These are phyloP conservation scores for Tenualosa thibaudeaui DNA, from an alignment of 2,797 vertebrate species.

Conservation along the genomic window DNA sequence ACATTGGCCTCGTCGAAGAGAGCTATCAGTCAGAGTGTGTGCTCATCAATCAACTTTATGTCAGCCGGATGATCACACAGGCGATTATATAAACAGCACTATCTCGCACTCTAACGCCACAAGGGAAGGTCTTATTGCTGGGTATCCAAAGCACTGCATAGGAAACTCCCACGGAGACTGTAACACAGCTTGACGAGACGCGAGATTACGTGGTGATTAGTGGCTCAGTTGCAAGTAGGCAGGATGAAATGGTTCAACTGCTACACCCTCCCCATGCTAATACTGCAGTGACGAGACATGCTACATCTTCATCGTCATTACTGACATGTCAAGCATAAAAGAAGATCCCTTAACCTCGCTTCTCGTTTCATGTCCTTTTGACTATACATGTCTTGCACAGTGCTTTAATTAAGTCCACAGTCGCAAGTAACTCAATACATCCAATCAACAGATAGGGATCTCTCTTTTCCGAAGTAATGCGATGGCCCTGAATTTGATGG, in stretches of 20 bases:
- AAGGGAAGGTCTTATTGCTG: neutral
- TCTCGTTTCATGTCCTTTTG: neutral
- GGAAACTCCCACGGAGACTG: neutral
- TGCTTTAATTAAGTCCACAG: neutral
- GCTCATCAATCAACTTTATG: neutral
- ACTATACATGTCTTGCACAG: neutral
- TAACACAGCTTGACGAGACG: neutral
- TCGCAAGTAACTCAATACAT: neutral
- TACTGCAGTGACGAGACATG: neutral
- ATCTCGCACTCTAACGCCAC: neutral
- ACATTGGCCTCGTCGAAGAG: neutral
- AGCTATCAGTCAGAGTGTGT: neutral
- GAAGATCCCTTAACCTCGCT: constrained; percentile 7
- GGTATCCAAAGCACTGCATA: neutral
- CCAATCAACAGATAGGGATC: neutral
- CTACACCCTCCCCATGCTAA: neutral
- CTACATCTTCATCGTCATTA: neutral
- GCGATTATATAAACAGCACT: constrained; percentile 2
- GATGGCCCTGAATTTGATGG: constrained; percentile 1
- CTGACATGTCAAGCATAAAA: neutral
- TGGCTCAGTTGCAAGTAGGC: neutral
- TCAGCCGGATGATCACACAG: neutral
- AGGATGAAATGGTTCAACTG: neutral
- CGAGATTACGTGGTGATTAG: neutral
- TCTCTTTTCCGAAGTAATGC: constrained; percentile 19